phyloP scores from a whole-genome alignment of 1,140 invertebrate species.

The Coboldia fuscipes region DNA sequence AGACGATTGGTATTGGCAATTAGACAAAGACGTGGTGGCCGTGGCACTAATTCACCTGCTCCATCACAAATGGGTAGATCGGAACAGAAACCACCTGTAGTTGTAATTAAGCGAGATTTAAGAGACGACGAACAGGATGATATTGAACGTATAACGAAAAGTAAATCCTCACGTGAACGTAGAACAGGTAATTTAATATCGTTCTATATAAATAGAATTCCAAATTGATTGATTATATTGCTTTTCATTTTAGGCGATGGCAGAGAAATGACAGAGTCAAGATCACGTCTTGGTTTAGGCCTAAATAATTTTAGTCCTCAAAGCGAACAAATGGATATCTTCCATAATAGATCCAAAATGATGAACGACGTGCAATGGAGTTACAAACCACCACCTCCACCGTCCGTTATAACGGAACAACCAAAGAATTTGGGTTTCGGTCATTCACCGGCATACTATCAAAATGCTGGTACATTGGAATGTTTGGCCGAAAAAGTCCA shows the following conservation, averaged over 20 bases:
- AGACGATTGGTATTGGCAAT: conserved; percentile 82
- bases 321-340: conserved; percentile 52
- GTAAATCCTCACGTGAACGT: conserved; percentile 23
- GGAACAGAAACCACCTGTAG: conserved; percentile 75
- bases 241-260: conserved; percentile 30
- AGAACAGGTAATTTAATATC: conserved; percentile 25
- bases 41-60: conserved; percentile 38
- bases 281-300: conserved; percentile 46
- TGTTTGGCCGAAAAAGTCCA: conserved; percentile 78
- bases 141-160: conserved; percentile 22
- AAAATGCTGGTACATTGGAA: conserved; percentile 58
- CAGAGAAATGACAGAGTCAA: conserved; percentile 46
- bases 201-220: conserved; percentile 7
- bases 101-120: conserved; percentile 80
- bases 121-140: conserved; percentile 57
- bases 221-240: background rate
- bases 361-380: conserved; percentile 25
- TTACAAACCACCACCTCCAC: conserved; percentile 43
- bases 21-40: conserved; percentile 46
- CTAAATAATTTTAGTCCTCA: conserved; percentile 35
- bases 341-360: conserved; percentile 47
- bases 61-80: conserved; percentile 32
- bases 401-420: conserved; percentile 72
- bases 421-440: conserved; percentile 66
- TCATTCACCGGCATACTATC: conserved; percentile 56